Evolutionary conservation across 30 jellyfish, hydroid and myxozoan species (phyloP), one percentile per base, ranked within the genome.

Genomic region (Turritopsis rubra): DNA sequence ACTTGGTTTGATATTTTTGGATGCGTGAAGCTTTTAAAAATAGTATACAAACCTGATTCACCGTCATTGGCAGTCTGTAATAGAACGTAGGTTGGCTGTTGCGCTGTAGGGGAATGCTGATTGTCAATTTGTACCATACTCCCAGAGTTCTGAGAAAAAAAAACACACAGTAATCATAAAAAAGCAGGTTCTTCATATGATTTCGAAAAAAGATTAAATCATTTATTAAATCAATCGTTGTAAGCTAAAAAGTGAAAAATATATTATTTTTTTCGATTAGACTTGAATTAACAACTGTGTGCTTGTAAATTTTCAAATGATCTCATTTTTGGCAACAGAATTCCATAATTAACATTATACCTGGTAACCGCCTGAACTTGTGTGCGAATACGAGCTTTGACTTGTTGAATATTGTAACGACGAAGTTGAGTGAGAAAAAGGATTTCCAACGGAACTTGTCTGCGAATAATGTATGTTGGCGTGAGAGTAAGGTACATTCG

Each of bases 51-150:
- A 82, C 88, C 88, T 18, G 91, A 80, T 66, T 91, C 98, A 23
- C 88, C 95, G 25, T 91, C 98, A 19, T 92, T 92, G 52, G 96
- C 84, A 20, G 98, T 89, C 76, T 91, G 98, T 80, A 91, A 72
- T 17, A 91, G 82, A 21, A 91, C 98, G 84, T 91, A 91, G 1
- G 98, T 91, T 72, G 98, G 98, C 41, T 91, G 98, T 52, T 91
- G 98, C 13, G 53, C 73, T 16, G 41, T 72, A n/a, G 82, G 41
- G 16, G 65, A 26, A 60, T 82, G 88, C 8, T 66, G 83, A 24
- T 70, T 54, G 29, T 82, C 88, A 20, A 82, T 24, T 13, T 53
- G 71, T 21, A 82, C 88, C 72, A 82, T 28, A 9, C 22, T 65
- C 22, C 53, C 52, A 26, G 87, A 80, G 20, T 41, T 53, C 87